Conservation (phyloP, 2,113 vertebrate genomes). For the Eptatretus burgeri region DNA sequence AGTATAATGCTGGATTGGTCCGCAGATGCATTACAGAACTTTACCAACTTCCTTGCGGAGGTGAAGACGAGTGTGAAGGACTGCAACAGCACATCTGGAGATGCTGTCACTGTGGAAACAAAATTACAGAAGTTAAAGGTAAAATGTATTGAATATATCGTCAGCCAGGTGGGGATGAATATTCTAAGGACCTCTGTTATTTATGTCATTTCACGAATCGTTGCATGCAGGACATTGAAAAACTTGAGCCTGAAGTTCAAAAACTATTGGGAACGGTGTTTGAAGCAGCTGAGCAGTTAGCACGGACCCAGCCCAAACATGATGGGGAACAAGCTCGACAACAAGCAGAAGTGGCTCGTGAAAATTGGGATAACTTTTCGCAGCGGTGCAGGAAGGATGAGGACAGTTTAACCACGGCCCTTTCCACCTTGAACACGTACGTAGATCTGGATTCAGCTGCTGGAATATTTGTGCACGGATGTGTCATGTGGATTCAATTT, state of each 20-base stretch:
- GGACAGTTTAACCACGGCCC: slow-evolving; percentile 9
- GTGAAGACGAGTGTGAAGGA: slow-evolving; percentile 29
- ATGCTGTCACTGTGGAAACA: slow-evolving; percentile 24
- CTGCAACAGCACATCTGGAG: slow-evolving; percentile 32
- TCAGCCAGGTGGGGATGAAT: neutral
- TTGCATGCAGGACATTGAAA: neutral
- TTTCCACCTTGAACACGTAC: no score
- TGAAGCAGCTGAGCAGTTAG: slow-evolving; percentile 41
- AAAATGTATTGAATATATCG: slow-evolving; percentile 8
- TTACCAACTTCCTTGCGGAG: slow-evolving; percentile 39
- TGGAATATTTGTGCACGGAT: no score
- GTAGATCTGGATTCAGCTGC: no score
- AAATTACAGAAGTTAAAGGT: slow-evolving; percentile 53
- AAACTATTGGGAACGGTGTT: slow-evolving; percentile 26
- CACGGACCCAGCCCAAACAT: slow-evolving; percentile 30
- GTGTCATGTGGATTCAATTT: no score
- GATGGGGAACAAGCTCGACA: slow-evolving; percentile 33
- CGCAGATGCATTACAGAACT: slow-evolving; percentile 40
- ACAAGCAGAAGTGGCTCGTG: slow-evolving; percentile 30
- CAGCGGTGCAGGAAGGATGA: slow-evolving; percentile 32
- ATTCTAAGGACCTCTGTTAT: neutral
- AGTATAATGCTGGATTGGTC: no score
- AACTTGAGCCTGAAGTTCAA: slow-evolving; percentile 22
- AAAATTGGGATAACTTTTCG: slow-evolving; percentile 37
- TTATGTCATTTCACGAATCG: neutral